phyloP scores from a whole-genome alignment of 2,888 invertebrate genomes.

The Hypomecis atomaria region DNA sequence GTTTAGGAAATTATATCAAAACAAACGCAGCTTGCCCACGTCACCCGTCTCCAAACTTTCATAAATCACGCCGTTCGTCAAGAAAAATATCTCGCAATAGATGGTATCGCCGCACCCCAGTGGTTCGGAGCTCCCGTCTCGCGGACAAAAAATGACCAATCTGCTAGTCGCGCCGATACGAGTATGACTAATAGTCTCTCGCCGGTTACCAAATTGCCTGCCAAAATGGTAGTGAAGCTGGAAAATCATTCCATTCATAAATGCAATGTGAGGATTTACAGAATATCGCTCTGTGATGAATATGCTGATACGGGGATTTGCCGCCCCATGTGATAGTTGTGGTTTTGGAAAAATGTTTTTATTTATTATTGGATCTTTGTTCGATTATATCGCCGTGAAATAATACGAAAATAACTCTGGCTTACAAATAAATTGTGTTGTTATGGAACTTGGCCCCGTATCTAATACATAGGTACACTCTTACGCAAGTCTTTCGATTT shows the following conservation, averaged over 20 bases:
- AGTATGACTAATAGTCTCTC: slow-evolving; percentile 76
- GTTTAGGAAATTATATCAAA: not conserved
- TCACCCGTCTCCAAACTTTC: not conserved
- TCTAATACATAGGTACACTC: too few species aligned
- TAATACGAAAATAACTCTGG: not conserved
- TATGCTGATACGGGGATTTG: slow-evolving; percentile 64
- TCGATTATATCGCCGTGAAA: slow-evolving; percentile 26
- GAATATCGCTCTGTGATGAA: slow-evolving; percentile 71
- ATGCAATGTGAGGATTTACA: slow-evolving; percentile 73
- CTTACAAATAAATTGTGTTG: not conserved
- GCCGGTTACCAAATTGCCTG: slow-evolving; percentile 78
- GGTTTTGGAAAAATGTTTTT: slow-evolving; percentile 60
- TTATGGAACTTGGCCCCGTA: too few species aligned
- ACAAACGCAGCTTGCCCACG: not conserved
- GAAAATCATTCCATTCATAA: slow-evolving; percentile 83
- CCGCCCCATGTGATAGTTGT: slow-evolving; percentile 59
- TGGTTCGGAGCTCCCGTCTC: slow-evolving; percentile 61
- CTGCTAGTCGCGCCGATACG: slow-evolving; percentile 72
- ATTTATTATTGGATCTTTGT: slow-evolving; percentile 51
- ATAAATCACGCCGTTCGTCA: slow-evolving; percentile 28
- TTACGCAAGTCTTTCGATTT: too few species aligned
- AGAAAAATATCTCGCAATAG: slow-evolving; percentile 48
- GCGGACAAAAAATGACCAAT: slow-evolving; percentile 78
- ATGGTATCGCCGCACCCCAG: slow-evolving; percentile 62
- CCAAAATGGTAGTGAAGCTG: slow-evolving; percentile 75